These are phyloP conservation scores for Antidorcas marsupialis DNA, from an alignment of 2,113 vertebrate species.

Conservation along the genomic window DNA sequence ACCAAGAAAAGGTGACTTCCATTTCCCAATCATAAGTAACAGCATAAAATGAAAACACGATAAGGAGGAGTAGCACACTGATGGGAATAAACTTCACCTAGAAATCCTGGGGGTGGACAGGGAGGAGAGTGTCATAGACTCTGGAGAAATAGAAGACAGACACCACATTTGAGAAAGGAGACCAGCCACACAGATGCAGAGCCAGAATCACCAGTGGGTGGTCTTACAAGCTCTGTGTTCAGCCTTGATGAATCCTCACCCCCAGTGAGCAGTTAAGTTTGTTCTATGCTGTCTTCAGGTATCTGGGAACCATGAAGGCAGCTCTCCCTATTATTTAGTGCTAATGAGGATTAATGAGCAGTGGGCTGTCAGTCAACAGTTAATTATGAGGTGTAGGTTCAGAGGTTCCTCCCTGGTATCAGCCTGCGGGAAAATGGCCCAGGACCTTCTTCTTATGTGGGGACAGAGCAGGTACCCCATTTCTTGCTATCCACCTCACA, in stretches of 20 bases:
- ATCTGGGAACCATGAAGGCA: not conserved
- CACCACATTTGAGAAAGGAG: not conserved
- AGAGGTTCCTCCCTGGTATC: not conserved
- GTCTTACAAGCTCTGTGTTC: not conserved
- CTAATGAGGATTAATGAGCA: slow-evolving; percentile 42
- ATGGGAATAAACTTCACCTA: not conserved
- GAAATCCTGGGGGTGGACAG: not conserved
- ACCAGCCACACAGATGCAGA: not conserved
- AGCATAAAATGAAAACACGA: not conserved
- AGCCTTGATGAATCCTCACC: not conserved
- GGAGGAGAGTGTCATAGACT: not conserved
- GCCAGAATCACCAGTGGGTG: not conserved
- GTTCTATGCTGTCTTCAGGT: not conserved
- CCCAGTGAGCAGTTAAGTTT: not conserved
- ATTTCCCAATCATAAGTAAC: not conserved
- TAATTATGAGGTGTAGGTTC: slow-evolving; percentile 32
- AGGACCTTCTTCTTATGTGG: not conserved
- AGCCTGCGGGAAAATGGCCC: slow-evolving; percentile 26
- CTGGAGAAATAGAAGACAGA: not conserved
- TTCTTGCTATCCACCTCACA: not conserved
- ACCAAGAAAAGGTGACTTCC: not conserved
- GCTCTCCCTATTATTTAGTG: not conserved
- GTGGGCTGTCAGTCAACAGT: not conserved
- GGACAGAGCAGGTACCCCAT: not conserved
- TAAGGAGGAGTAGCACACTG: not conserved